Conservation (phyloP, 2,888 invertebrate species). For the Pediacus dermestoides region DNA sequence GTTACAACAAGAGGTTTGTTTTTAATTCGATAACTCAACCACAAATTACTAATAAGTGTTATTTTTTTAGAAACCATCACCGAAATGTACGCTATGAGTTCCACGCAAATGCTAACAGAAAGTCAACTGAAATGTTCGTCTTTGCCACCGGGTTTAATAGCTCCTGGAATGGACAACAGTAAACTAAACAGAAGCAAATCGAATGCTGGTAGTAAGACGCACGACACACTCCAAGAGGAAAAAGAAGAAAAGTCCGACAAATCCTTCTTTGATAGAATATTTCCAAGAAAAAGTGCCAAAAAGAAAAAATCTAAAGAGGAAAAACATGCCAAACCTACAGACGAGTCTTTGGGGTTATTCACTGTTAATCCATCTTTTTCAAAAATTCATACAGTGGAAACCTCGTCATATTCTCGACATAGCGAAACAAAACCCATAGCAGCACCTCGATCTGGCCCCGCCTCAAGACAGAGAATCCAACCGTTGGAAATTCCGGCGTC, state of each 20-base stretch:
- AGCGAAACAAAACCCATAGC: conserved; percentile 37
- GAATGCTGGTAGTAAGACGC: conserved; percentile 47
- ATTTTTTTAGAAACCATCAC: conserved; percentile 47
- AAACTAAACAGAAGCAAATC: conserved; percentile 54
- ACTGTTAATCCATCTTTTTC: too few species aligned
- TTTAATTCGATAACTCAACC: conserved; percentile 7
- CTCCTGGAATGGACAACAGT: conserved; percentile 50
- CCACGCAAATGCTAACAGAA: conserved; percentile 23
- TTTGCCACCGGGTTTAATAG: conserved; percentile 60
- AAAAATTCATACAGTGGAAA: conserved; percentile 4
- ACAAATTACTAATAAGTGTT: too few species aligned
- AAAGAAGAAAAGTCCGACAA: conserved; percentile 55
- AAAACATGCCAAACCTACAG: conserved; percentile 15
- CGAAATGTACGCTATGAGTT: conserved; percentile 44
- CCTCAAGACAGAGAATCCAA: conserved; percentile 55
- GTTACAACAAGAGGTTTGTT: conserved; percentile 42
- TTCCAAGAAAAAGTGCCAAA: conserved; percentile 68
- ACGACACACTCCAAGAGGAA: conserved; percentile 41
- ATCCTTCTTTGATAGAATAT: conserved; percentile 63
- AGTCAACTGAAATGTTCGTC: conserved; percentile 60
- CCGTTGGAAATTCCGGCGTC: conserved; percentile 55
- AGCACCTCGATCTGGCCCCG: conserved; percentile 51
- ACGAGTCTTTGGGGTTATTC: too few species aligned
- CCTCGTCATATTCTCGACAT: conserved; percentile 8
- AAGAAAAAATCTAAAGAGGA: conserved; percentile 59